Evolutionary conservation across 2,888 invertebrate genomes (phyloP), one percentile per base, ranked within the genome.

Genomic region (Mamestra brassicae): DNA sequence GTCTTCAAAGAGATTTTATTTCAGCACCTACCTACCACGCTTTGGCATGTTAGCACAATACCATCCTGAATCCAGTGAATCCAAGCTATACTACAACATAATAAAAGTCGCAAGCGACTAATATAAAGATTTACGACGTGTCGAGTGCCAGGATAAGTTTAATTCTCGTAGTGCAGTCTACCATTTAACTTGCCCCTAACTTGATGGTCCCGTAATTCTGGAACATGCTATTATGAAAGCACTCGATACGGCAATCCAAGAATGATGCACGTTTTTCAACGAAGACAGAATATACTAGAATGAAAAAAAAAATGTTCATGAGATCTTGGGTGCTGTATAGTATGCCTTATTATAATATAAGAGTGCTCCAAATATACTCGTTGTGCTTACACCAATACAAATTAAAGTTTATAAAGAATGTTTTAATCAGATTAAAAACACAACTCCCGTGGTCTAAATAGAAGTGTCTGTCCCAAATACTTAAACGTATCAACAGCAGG

Each of bases 181-280:
- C 82, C 82, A 87, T 87, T 86, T 81, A 85, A 86, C 85, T 85
- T 78, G 71, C 69, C 74, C 77, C 74, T 81, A 85, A 87, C 84
- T 85, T 78, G 74, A 84, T 89, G 80, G 83, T 85, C 74, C 74
- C 62, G 74, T 81, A 76, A 80, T 85, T 71, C 71, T 69, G 68
- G 26, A n/a, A 50, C n/a, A 50, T 34, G 17, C 55, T 78, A 86
- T 78, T 80, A 2, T 64, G 17, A 15, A 17, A 71, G 69, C 45
- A 26, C 47, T 71, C 68, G 85, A 63, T 60, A 80, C 5, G 45
- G n/a, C 52, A 11, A 52, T 47, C 54, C 45, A 4, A 26, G 50
- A 36, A 64, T 52, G 34, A n/a, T 38, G 38, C 13, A 38, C 7
- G 42, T 17, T 13, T 17, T 38, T 50, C 26, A 52, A 34, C 6